Evolutionary conservation across 92 coral and sea anemone genomes (phyloP).

Genomic region (Phymanthus crucifer): DNA sequence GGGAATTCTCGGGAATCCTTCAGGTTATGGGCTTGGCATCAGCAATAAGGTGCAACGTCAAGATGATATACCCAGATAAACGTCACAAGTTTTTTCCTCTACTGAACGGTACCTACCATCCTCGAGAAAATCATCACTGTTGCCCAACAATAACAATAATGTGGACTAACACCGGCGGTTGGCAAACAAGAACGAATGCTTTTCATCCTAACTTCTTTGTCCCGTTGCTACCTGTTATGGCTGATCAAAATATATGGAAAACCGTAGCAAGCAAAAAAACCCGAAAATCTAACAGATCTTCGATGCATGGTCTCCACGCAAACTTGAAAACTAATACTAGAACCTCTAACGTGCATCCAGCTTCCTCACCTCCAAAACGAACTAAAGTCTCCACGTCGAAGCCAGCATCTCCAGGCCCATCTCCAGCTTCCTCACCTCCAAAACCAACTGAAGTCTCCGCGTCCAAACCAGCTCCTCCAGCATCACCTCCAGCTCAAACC

Average conservation of each 20-base stretch:
- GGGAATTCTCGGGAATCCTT: conserved; percentile 35
- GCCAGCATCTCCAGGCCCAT: background rate
- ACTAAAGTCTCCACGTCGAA: background rate
- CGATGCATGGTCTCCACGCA: background rate
- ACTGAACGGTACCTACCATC: conserved; percentile 44
- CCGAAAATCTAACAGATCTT: background rate
- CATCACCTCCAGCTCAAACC: background rate
- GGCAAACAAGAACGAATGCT: conserved; percentile 40
- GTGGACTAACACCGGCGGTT: conserved; percentile 52
- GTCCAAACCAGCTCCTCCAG: background rate
- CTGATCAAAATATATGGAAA: conserved; percentile 4
- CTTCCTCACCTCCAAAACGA: background rate
- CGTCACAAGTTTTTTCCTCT: conserved; percentile 35
- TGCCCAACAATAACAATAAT: conserved; percentile 28
- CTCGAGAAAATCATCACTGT: conserved; percentile 26
- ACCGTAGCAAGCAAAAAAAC: conserved; percentile 10
- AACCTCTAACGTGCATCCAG: background rate
- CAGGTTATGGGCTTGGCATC: conserved; percentile 58
- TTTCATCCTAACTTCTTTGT: conserved; percentile 57
- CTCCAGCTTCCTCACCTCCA: background rate
- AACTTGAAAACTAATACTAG: background rate
- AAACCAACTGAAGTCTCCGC: background rate
- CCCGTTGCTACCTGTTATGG: conserved; percentile 28
- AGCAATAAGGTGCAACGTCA: conserved; percentile 32
- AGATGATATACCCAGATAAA: conserved; percentile 51